phyloP scores from a whole-genome alignment of 2,888 invertebrate species.

The Ophonus ardosiacus region DNA sequence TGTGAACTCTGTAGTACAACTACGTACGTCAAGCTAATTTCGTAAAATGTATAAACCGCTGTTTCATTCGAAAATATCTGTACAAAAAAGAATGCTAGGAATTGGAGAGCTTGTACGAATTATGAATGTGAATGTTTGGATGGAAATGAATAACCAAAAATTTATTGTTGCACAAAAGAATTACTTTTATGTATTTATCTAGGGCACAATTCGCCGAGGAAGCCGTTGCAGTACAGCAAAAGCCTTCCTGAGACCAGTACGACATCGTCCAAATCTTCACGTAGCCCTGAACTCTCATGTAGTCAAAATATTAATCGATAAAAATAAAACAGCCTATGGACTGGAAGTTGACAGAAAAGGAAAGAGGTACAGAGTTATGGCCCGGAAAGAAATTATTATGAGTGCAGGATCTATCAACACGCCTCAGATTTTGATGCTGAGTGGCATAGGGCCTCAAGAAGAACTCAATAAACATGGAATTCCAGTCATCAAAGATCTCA shows the following conservation, averaged over 20 bases:
- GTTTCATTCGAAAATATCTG: no score
- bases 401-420: conserved; percentile 95
- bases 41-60: no score
- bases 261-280: conserved; percentile 87
- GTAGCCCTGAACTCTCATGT: conserved; percentile 89
- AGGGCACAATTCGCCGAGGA: conserved; percentile 76
- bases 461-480: conserved; percentile 86
- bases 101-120: no score
- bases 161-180: neutral
- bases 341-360: conserved; percentile 89
- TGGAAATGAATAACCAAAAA: no score
- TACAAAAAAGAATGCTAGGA: no score
- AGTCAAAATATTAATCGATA: conserved; percentile 85
- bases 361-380: conserved; percentile 82
- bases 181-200: neutral
- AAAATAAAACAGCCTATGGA: conserved; percentile 86
- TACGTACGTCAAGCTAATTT: no score
- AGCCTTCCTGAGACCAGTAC: conserved; percentile 89
- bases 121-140: no score
- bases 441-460: conserved; percentile 87
- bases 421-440: conserved; percentile 94
- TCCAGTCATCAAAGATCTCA: conserved; percentile 82
- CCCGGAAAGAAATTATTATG: conserved; percentile 90
- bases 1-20: no score
- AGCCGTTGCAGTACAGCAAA: conserved; percentile 92